phyloP scores from a whole-genome alignment of 30 jellyfish, hydroid and myxozoan species.

The Hydractinia symbiolongicarpus region DNA sequence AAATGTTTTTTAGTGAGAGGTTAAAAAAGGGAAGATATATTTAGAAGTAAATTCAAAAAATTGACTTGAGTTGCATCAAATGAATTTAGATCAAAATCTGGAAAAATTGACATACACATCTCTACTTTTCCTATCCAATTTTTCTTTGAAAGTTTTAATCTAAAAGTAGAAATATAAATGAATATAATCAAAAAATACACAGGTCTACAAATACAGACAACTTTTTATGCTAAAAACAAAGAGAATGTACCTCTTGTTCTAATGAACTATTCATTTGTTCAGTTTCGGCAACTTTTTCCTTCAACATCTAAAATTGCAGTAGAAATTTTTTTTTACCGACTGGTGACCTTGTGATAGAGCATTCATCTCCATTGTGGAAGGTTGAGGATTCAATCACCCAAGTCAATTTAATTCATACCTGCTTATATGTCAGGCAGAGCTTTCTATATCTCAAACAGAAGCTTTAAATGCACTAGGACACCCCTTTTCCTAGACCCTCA shows the following conservation, averaged over 20 bases:
- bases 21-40: too few species aligned
- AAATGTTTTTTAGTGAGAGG: conserved; percentile 4
- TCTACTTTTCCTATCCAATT: conserved; percentile 41
- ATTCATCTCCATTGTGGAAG: too few species aligned
- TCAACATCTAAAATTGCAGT: conserved; percentile 45
- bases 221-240: neutral
- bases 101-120: conserved; percentile 42
- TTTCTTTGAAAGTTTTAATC: conserved; percentile 49
- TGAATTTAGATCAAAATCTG: too few species aligned
- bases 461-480: too few species aligned
- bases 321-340: too few species aligned
- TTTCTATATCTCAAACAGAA: too few species aligned
- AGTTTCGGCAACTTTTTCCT: conserved; percentile 68
- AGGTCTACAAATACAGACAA: neutral
- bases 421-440: too few species aligned
- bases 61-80: too few species aligned
- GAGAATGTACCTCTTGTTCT: conserved; percentile 56
- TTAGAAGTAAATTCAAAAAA: neutral
- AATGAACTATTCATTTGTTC: conserved; percentile 40
- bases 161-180: neutral
- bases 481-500: too few species aligned
- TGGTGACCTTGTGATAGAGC: neutral
- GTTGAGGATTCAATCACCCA: too few species aligned
- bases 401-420: too few species aligned
- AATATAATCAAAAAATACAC: neutral